Percentiles rank a stretch among this genome's conserved stretches.
Conservation (phyloP, 2,888 invertebrate genomes). For the Sceliomorpha sp. region DNA sequence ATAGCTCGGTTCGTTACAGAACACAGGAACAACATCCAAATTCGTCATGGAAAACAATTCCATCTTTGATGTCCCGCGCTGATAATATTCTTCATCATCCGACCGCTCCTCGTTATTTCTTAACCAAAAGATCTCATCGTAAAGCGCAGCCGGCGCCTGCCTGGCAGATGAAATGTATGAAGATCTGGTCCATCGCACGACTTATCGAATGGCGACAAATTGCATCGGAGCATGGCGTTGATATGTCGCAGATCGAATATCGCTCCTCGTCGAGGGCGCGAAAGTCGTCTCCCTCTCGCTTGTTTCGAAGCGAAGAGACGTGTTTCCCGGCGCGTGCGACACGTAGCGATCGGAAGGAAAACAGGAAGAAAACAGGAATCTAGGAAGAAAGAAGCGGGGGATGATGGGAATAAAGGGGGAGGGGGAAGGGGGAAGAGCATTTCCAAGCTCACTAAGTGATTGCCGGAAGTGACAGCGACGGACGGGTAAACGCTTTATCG, state of each 20-base stretch:
- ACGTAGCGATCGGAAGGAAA: no score
- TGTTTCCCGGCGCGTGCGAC: no score
- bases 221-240: conserved; percentile 13
- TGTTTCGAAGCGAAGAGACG: conserved; percentile 1
- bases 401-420: no score
- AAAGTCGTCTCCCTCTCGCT: conserved; percentile 2
- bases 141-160: conserved; percentile 22
- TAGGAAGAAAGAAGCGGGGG: conserved; percentile 14
- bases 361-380: conserved; percentile 22
- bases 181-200: conserved; percentile 34
- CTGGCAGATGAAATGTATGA: conserved; percentile 20
- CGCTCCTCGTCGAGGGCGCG: conserved; percentile 9
- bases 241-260: conserved; percentile 31
- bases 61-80: background rate
- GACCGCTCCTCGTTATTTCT: conserved; percentile 8
- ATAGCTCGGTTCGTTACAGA: no score
- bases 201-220: conserved; percentile 47
- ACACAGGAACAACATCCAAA: no score
- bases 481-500: conserved; percentile 76
- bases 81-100: conserved; percentile 7
- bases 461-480: conserved; percentile 74
- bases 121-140: conserved; percentile 14
- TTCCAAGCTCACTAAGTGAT: conserved; percentile 66
- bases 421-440: conserved; percentile 33
- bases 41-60: conserved; percentile 7